Conservation (phyloP, 2,113 vertebrate genomes). For the Polypterus bichir region DNA sequence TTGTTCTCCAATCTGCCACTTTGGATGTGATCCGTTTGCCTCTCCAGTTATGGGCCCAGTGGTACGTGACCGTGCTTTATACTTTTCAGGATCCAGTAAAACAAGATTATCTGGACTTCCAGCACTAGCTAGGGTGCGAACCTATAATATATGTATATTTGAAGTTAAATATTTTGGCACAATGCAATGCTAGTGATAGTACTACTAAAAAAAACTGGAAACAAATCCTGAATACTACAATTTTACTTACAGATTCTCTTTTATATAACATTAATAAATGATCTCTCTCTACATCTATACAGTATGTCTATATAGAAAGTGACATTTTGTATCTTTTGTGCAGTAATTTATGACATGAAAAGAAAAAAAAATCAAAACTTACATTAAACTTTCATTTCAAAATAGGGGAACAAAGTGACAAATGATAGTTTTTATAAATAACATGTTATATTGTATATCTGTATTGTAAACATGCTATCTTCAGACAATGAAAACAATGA, state of each 20-base stretch:
- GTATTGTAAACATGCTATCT: too few species aligned
- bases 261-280: too few species aligned
- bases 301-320: too few species aligned
- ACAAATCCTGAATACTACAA: not conserved
- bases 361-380: too few species aligned
- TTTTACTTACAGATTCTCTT: not conserved
- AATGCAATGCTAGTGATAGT: not conserved
- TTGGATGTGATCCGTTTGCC: constrained; percentile 55
- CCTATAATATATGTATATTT: constrained; percentile 39
- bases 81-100: constrained; percentile 81
- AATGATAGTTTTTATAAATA: too few species aligned
- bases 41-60: constrained; percentile 60
- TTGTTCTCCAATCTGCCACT: constrained; percentile 90
- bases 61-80: constrained; percentile 71
- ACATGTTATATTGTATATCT: too few species aligned
- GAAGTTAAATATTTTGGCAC: not conserved
- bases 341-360: too few species aligned
- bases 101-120: constrained; percentile 94
- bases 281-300: too few species aligned
- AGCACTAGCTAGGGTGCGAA: constrained; percentile 87
- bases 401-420: too few species aligned
- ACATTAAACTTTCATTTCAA: too few species aligned
- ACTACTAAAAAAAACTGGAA: not conserved
- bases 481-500: too few species aligned
- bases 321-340: too few species aligned